phyloP scores from a whole-genome alignment of 1,140 invertebrate species.

The Aphelinus atriplicis region DNA sequence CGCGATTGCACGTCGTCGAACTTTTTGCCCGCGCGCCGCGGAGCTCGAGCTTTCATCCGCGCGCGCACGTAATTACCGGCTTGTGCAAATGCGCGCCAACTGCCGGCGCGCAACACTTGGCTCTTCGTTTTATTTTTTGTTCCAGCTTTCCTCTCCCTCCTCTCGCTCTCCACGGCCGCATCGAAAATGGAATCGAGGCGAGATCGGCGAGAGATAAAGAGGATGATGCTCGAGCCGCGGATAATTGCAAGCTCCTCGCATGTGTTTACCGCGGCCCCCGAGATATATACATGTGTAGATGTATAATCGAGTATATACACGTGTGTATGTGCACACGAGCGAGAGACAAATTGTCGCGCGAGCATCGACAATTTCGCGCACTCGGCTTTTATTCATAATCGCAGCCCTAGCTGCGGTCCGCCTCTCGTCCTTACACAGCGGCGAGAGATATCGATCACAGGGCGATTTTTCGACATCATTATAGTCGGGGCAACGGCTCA shows the following conservation, averaged over 20 bases:
- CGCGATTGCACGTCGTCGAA: too few relatives aligned
- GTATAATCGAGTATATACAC: too few relatives aligned
- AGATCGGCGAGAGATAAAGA: neutral
- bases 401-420: neutral
- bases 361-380: neutral
- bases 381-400: conserved; percentile 4
- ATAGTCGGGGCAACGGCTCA: too few relatives aligned
- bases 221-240: neutral
- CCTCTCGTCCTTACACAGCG: too few relatives aligned
- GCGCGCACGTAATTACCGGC: conserved; percentile 18
- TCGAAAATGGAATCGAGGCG: neutral
- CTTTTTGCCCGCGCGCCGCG: too few relatives aligned
- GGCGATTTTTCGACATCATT: too few relatives aligned
- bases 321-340: neutral
- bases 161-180: neutral
- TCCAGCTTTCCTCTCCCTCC: neutral
- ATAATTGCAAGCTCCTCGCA: conserved; percentile 17
- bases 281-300: too few relatives aligned
- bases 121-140: too few relatives aligned
- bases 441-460: too few relatives aligned
- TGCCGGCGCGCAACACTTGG: neutral
- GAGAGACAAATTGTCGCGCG: conserved; percentile 13
- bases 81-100: conserved; percentile 10
- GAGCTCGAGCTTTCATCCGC: too few relatives aligned
- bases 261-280: neutral